Conservation (phyloP, 2,113 vertebrate species). For the Xiphophorus maculatus region DNA sequence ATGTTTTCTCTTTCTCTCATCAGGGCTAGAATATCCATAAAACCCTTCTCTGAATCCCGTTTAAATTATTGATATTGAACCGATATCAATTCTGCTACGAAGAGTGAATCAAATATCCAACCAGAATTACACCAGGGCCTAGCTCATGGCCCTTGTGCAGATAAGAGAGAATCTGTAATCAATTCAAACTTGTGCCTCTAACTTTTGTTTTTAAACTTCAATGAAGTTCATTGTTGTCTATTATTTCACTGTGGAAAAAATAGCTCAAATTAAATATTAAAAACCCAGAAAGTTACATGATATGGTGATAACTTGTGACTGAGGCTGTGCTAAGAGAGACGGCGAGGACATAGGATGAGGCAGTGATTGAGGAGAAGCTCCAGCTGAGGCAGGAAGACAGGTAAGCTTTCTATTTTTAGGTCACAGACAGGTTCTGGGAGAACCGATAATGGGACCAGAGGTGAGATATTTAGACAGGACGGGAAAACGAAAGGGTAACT, state of each 20-base stretch:
- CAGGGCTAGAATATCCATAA: not conserved
- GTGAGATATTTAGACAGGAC: conserved; percentile 25
- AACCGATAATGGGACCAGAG: conserved; percentile 35
- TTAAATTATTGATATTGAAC: not conserved
- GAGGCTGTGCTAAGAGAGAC: not conserved
- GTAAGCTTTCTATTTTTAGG: conserved; percentile 46
- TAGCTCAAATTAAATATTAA: no score
- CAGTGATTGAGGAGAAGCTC: conserved; percentile 29
- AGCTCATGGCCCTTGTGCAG: not conserved
- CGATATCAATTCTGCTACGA: no score
- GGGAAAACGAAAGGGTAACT: conserved; percentile 18
- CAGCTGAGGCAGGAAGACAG: conserved; percentile 3
- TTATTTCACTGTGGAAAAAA: no score
- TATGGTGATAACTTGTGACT: no score
- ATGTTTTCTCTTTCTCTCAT: not conserved
- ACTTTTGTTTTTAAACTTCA: no score
- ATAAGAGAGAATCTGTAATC: not conserved
- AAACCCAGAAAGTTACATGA: no score
- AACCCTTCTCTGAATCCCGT: not conserved
- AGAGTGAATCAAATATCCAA: not conserved
- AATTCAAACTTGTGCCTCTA: not conserved
- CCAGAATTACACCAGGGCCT: not conserved
- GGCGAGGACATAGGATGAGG: not conserved
- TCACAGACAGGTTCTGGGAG: conserved; percentile 9
- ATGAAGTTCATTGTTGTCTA: no score